Base-by-base conservation (phyloP, 1,140 invertebrate genomes). In the Coptotermes formosanus region DNA sequence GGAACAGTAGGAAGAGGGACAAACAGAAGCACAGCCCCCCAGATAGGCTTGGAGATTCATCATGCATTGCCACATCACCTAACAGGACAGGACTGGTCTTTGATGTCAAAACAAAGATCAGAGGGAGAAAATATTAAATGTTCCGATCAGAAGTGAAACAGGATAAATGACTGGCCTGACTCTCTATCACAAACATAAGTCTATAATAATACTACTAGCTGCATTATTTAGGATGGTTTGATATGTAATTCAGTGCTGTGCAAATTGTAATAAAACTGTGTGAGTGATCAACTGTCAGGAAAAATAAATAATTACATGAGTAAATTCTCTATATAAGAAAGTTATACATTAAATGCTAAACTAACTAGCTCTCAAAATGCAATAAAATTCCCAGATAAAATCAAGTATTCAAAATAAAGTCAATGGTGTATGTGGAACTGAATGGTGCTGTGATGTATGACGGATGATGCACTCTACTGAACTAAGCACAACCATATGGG, bases 161-260 rank as follows among this genome's bases (percentile, higher is more conserved):
- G n/a, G 59, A 64, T 0, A 64, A 19, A 1, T 64, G 7, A 25
- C 7, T 75, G 64, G n/a, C 14, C n/a, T 75, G 64, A 75, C 64
- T 75, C 64, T 75, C 64, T 75, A 8, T 25, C 64, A n/a, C 3
- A 23, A 75, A 75, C 25, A 30, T 25, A 75, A 30, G n/a, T 1
- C n/a, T n/a, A 75, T n/a, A n/a, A 75, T 25, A 75, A 75, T 25
- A 75, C 64, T 75, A 75, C 64, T 75, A 75, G 64, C n/a, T 75
- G 64, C 64, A n/a, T 75, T 75, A 75, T 75, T 75, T 30, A 6
- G n/a, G n/a, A 30, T 75, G 64, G 25, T 75, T 75, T 75, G 64
- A 75, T 75, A 75, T 75, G 64, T 75, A 25, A 75, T 75, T 64
- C n/a, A n/a, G 64, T 75, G 64, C 21, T 75, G 25, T 75, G 64